Evolutionary conservation across 2,888 invertebrate species (phyloP), one percentile per base, ranked within the genome.

Genomic region (Chromoteleia sp.): DNA sequence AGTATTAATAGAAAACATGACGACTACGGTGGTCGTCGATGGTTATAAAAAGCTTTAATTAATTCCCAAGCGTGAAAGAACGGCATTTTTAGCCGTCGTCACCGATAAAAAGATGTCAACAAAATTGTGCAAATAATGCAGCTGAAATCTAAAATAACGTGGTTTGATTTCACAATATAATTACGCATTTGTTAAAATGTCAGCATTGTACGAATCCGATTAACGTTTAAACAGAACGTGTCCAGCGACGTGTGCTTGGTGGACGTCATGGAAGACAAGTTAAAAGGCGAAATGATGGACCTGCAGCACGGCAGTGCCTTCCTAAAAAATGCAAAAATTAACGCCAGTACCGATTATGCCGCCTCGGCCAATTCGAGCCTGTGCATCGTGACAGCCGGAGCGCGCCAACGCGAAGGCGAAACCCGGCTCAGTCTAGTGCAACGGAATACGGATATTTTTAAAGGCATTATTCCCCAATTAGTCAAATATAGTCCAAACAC

Each of bases 331-430:
- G 95, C 97, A 36, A 96, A 94, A 88, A 95, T 98, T 67, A 94
- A 94, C 71, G 97, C 97, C 17, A 94, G 95, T 87, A 94, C 94
- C 93, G 96, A 98, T 91, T 98, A 96, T 88, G 92, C 94, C 0
- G 93, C 95, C 4, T 95, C 96, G 8, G 96, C 96, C 59, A 95
- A 96, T 59, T 98, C 97, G 0, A 95, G 95, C 85, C 92, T 98
- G 41, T 97, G 97, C 91, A 95, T 98, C 78, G 95, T 98, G 63
- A 98, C 98, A 0, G 98, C 98, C 2, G 98, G 98, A 1, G 98
- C 96, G 12, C 93, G 98, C 21, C 98, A 98, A 92, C 94, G 96
- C 63, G 97, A 97, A 89, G 98, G 98, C 0, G 98, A 98, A 92
- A 94, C 95, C 1, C 94, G 98, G n/a, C 93, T 98, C 50, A 95